Conservation (phyloP, 2,113 vertebrate species). For the Forbesichthys agassizii region DNA sequence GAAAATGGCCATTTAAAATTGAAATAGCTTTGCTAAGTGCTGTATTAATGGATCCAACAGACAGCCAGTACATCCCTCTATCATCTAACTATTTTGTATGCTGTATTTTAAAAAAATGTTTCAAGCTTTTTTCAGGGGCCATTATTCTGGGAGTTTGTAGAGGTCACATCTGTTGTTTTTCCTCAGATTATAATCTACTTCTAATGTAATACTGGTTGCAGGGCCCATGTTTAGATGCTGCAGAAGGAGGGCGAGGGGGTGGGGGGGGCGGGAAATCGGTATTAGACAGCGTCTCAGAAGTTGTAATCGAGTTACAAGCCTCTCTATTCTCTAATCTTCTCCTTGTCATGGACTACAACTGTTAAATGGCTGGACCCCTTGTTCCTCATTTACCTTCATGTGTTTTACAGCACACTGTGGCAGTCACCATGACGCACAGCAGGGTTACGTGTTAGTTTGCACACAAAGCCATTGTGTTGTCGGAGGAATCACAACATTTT, state of each 20-base stretch:
- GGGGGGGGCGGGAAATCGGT: conserved; percentile 44
- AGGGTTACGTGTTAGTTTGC: conserved; percentile 28
- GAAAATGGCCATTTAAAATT: conserved; percentile 56
- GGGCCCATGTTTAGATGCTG: conserved; percentile 58
- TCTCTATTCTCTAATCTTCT: conserved; percentile 73
- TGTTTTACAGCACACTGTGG: conserved; percentile 61
- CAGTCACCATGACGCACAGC: conserved; percentile 38
- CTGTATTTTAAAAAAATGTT: conserved; percentile 41
- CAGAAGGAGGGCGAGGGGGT: conserved; percentile 40
- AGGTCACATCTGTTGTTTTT: conserved; percentile 67
- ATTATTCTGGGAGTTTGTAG: conserved; percentile 56
- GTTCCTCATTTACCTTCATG: conserved; percentile 60
- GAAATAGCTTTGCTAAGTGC: conserved; percentile 60
- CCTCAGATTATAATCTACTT: conserved; percentile 66
- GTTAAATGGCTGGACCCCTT: conserved; percentile 63
- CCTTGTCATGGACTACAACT: conserved; percentile 70
- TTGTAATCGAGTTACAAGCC: conserved; percentile 74
- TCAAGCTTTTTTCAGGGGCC: conserved; percentile 29
- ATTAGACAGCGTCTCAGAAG: conserved; percentile 65
- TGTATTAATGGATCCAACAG: conserved; percentile 63
- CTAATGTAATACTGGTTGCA: conserved; percentile 67
- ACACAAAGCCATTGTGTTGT: conserved; percentile 58
- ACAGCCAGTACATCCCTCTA: conserved; percentile 32
- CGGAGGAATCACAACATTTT: conserved; percentile 63
- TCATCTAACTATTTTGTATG: conserved; percentile 53